Evolutionary conservation across 1,140 invertebrate species (phyloP).

Genomic region (Drosophila tristis): DNA sequence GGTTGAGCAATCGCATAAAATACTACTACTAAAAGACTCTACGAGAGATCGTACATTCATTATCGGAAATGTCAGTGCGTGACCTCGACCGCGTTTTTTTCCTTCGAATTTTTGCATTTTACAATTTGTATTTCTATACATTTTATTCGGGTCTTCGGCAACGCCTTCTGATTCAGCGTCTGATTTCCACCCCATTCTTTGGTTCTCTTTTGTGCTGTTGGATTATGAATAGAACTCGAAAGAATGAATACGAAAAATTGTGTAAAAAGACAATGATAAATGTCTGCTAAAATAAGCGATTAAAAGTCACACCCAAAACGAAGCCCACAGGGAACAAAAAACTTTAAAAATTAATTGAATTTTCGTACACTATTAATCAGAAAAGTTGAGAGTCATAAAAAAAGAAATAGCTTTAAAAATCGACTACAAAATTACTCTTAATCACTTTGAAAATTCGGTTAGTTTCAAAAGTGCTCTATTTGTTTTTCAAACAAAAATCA

Average conservation of each 20-base stretch:
- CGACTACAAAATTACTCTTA: too few relatives aligned
- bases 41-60: conserved; percentile 49
- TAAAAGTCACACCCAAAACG: conserved; percentile 20
- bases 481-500: too few relatives aligned
- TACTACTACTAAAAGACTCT: conserved; percentile 13
- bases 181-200: conserved; percentile 24
- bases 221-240: conserved; percentile 25
- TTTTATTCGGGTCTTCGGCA: conserved; percentile 42
- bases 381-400: too few relatives aligned
- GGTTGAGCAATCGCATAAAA: conserved; percentile 68
- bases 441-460: too few relatives aligned
- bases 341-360: too few relatives aligned
- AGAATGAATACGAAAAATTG: conserved; percentile 26
- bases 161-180: conserved; percentile 46
- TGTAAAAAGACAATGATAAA: conserved; percentile 28
- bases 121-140: conserved; percentile 33
- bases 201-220: not conserved
- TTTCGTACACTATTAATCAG: too few relatives aligned
- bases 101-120: conserved; percentile 44
- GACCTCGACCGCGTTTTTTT: conserved; percentile 78
- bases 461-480: too few relatives aligned
- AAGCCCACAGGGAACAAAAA: not conserved
- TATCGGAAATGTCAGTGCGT: conserved; percentile 78
- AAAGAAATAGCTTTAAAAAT: too few relatives aligned
- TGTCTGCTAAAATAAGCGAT: conserved; percentile 19